Conservation (phyloP, 1,140 invertebrate genomes). For the Brachionus plicatilis region DNA sequence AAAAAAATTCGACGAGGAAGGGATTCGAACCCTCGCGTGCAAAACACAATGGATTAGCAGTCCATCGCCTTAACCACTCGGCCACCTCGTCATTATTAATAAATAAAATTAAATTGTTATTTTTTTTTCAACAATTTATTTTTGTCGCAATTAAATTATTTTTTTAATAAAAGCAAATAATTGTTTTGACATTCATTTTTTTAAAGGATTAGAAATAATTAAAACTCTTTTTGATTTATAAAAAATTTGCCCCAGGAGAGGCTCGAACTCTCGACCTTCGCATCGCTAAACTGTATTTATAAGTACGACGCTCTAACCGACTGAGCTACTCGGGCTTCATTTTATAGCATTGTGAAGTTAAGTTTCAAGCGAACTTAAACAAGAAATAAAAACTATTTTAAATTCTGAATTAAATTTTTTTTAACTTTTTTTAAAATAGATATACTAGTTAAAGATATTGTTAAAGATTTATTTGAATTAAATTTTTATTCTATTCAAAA, state of each 20-base stretch:
- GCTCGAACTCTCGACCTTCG: constrained; percentile 38
- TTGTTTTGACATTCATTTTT: too few relatives aligned
- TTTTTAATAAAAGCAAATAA: too few relatives aligned
- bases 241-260: constrained; percentile 35
- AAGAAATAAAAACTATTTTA: too few relatives aligned
- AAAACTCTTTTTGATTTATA: not conserved
- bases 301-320: constrained; percentile 38
- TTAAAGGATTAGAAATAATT: not conserved
- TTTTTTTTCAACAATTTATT: too few relatives aligned
- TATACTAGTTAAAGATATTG: too few relatives aligned
- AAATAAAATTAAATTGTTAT: too few relatives aligned
- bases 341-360: not conserved
- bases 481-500: too few relatives aligned
- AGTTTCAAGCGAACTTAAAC: too few relatives aligned
- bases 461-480: too few relatives aligned
- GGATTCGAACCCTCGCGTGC: constrained; percentile 38
- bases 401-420: too few relatives aligned
- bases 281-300: constrained; percentile 34
- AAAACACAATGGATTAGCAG: constrained; percentile 37
- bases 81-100: not conserved
- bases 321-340: constrained; percentile 34
- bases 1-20: constrained; percentile 37
- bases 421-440: too few relatives aligned
- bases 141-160: too few relatives aligned
- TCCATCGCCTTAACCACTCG: constrained; percentile 39